Base-by-base conservation (phyloP, 2,113 vertebrate genomes). In the Cottus gobio region DNA sequence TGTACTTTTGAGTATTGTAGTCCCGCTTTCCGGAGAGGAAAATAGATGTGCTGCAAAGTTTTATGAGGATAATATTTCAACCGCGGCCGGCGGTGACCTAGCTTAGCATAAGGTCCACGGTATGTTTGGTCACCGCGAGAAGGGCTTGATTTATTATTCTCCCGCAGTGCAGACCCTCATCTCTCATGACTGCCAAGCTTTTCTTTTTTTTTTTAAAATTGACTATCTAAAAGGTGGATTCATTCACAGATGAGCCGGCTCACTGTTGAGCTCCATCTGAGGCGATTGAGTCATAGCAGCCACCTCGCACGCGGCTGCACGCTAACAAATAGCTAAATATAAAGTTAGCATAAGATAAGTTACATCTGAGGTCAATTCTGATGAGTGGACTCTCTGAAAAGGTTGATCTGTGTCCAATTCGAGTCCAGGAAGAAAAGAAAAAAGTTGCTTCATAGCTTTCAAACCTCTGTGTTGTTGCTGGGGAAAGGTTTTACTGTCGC, bases 61-160 rank as follows among this genome's bases (percentile, higher is more conserved):
- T 90, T 86, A 86, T 69, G 58, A 74, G 77, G 73, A 83, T 75
- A 75, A 82, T 85, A 83, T 78, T 71, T 89, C 67, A 82, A 36
- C 48, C 16, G 30, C 56, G 65, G 56, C 77, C 76, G 56, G 65
- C 60, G 24, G 37, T 80, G 80, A 82, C 84, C 85, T 58, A 77
- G 64, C 85, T 84, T 84, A 85, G 71, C 77, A 79, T 79, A 66
- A 77, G 77, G 75, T 83, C 75, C 22, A 20, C 42, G 31, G 62
- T 75, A 37, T 34, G 67, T 89, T 71, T 83, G 68, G n/a, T 80
- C 84, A 60, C 76, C 77, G 28, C 44, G n/a, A 60, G 72, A 58
- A 52, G 46, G 58, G 72, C 66, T 82, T 77, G 80, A 85, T 82
- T 82, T 75, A 87, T 82, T 84, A 60, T 69, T 67, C 60, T 56